Evolutionary conservation across 2,797 vertebrate species (phyloP), one percentile per base, ranked within the genome.

Genomic region (Rhabdophis nuchalis): DNA sequence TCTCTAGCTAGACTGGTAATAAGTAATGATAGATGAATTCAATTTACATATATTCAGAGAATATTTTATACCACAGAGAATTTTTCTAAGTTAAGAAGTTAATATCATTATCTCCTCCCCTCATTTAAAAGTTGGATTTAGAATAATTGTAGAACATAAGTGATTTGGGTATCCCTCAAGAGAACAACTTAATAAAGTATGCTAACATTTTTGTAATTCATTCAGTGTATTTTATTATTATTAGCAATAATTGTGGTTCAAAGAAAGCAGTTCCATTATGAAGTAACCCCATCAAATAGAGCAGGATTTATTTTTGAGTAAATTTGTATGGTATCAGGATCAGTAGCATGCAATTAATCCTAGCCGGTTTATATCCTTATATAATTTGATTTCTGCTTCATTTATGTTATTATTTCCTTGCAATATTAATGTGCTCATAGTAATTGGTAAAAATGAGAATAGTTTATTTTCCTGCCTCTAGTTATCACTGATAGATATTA

Each of bases 41-140:
- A 98, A 99, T 99, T 99, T 98, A 98, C 98, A 99, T 99, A 99
- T 97, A 98, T 99, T 99, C 98, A 97, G 97, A 98, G 98, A 98
- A 98, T 98, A 98, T 99, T 98, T 98, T 98, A 97, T 98, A 98
- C 98, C 98, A 97, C 95, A 95, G 98, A 99, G 99, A 98, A 99
- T 98, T 99, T 97, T 98, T 98, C 97, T 98, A 98, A 98, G 98
- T 99, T 99, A 97, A 97, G 97, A 98, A 98, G 98, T 98, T 99
- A 99, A 99, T 99, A 98, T 98, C 97, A 98, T 99, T 98, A 98
- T 98, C 98, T 98, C 98, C 98, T 98, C 98, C 98, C 96, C 97
- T 98, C 97, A 13, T 98, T 99, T 98, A 98, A 98, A 97, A 97
- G 94, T 97, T 97, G 97, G 97, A 97, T 98, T 98, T 98, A 98